Conservation (phyloP, 2,888 invertebrate species). For the Scelioninae gen. 2 region DNA sequence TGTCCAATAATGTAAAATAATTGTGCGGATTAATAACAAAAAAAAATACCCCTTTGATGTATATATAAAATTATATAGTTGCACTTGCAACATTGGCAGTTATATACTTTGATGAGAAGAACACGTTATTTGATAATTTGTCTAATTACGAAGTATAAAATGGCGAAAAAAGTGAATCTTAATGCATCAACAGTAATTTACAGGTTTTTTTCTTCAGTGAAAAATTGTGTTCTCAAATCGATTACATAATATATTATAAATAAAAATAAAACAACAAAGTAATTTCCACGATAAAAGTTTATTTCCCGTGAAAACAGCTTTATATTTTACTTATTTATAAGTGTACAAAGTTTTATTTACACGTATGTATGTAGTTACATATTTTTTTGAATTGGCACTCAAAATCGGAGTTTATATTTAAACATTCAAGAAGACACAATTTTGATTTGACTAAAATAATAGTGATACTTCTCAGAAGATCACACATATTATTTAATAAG, state of each 20-base stretch:
- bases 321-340: background rate
- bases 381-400: constrained; percentile 7
- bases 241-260: too few species aligned
- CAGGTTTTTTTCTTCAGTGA: constrained; percentile 1
- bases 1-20: too few species aligned
- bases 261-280: background rate
- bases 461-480: constrained; percentile 5
- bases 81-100: constrained; percentile 16
- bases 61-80: background rate
- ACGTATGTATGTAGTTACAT: background rate
- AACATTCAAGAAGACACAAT: background rate
- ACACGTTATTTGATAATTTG: background rate
- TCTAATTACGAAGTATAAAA: constrained; percentile 16
- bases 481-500: constrained; percentile 2
- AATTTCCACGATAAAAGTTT: background rate
- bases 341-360: background rate
- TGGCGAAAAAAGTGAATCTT: constrained; percentile 3
- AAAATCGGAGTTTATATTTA: background rate
- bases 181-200: background rate
- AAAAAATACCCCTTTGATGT: too few species aligned
- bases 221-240: background rate
- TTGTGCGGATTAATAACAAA: too few species aligned
- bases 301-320: constrained; percentile 8
- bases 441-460: constrained; percentile 7
- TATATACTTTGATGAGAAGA: constrained; percentile 14